Conservation (phyloP, 2,888 invertebrate species). For the Platycheirus albimanus region DNA sequence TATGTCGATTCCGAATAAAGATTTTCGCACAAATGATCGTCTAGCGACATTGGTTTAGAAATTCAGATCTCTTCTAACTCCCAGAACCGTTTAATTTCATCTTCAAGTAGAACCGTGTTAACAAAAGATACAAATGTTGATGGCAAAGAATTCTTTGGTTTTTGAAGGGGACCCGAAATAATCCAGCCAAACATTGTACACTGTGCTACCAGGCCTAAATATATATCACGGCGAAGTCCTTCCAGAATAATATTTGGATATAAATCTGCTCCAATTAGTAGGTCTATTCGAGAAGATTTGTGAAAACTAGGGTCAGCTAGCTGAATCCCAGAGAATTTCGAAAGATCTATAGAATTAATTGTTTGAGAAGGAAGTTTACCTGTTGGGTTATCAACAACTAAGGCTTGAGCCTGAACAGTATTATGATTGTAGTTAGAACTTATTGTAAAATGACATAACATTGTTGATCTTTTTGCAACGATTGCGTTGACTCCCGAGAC, state of each 20-base stretch:
- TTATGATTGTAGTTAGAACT: neutral
- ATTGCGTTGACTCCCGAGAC: constrained; percentile 8
- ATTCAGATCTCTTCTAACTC: constrained; percentile 16
- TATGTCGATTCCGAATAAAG: constrained; percentile 7
- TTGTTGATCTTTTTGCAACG: neutral
- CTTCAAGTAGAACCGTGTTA: neutral
- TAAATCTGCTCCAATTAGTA: constrained; percentile 25
- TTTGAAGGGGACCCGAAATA: constrained; percentile 1
- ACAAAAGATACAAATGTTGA: constrained; percentile 6
- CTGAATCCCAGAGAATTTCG: neutral
- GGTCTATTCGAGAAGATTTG: constrained; percentile 14
- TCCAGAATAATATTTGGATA: constrained; percentile 10
- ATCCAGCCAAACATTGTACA: constrained; percentile 22
- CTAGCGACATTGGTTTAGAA: neutral
- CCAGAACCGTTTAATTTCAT: constrained; percentile 21
- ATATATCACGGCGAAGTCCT: neutral
- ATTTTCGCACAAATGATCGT: neutral
- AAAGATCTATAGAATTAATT: neutral
- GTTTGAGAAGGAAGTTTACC: constrained; percentile 19
- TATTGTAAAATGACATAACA: constrained; percentile 1
- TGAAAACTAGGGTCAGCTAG: constrained; percentile 32
- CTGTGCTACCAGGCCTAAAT: neutral
- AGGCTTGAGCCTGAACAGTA: constrained; percentile 2
- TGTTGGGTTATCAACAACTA: constrained; percentile 19
- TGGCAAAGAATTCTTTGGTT: neutral